Base-by-base conservation (phyloP, 2,888 invertebrate genomes). In the Vandiemenella viatica region DNA sequence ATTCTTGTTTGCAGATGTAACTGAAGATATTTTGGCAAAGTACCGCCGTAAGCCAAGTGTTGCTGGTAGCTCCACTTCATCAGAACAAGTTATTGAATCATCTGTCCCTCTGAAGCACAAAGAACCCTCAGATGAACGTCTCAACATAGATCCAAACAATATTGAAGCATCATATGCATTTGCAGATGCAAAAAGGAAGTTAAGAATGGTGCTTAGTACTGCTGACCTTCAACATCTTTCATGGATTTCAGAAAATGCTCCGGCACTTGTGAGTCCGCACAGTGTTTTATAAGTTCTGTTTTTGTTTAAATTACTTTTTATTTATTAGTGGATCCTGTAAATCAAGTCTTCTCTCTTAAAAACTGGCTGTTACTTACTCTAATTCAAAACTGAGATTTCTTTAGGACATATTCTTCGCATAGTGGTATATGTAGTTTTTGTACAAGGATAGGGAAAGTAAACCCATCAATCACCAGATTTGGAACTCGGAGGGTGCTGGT, bases 11-110 rank as follows among this genome's bases (percentile, higher is more conserved):
- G 65, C 66, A 61, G 91, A 91, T 69, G 79, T 79, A 26, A 82
- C 86, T 0, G 93, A 95, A 61, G 92, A 95, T 62, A 96, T 96
- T 62, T 73, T 96, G 56, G 95, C 90, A 38, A 96, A 95, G 67
- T 96, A 96, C 68, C 74, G 93, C 4, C 75, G 80, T 56, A 79
- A 81, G 63, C 72, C 76, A 49, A 66, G 67, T 5, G 61, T 63
- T 3, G 65, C 65, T 43, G 67, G 64, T 50, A 63, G 51, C 23
- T 49, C 52, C 4, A 46, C 47, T 22, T 49, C 43, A 2, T 49
- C 53, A 40, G 54, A 49, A 2, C 47, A 45, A 21, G 53, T 50
- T 15, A 48, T 48, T 13, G 46, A 51, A 32, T 20, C 44, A 22
- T 46, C 41, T 8, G 48, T 23, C 22, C 46, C 38, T 20, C 21